A percentile compares a stretch with the other conserved stretches of the same genome.
Evolutionary conservation across 1,140 invertebrate genomes (phyloP).

Genomic region (Brachionus sp.): DNA sequence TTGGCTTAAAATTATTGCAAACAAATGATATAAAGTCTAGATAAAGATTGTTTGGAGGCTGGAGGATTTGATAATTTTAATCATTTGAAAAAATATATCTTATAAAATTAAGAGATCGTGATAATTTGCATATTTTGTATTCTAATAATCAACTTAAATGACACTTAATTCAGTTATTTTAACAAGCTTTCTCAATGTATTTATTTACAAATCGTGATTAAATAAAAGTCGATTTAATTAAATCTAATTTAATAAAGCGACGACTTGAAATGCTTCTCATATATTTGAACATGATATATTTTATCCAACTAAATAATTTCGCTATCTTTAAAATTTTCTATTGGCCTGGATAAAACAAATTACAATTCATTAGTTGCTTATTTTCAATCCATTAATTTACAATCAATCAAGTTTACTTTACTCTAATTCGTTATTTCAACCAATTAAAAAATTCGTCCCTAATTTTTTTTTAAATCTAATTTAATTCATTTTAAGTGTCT

Average conservation of each 20-base stretch:
- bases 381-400: not conserved
- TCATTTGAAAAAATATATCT: not conserved
- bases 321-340: not conserved
- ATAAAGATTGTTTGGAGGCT: too few species aligned
- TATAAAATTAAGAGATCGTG: not conserved
- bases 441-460: not conserved
- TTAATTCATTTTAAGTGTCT: not conserved
- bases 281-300: not conserved
- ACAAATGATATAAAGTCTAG: too few species aligned
- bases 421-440: not conserved
- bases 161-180: not conserved
- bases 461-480: slow-evolving; percentile 28
- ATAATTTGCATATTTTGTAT: slow-evolving; percentile 11
- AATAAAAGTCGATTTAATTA: slow-evolving; percentile 11
- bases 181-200: slow-evolving; percentile 2
- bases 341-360: not conserved
- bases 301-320: not conserved
- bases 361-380: not conserved
- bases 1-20: too few species aligned
- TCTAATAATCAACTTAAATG: not conserved
- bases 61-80: not conserved
- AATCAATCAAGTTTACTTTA: not conserved
- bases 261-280: not conserved
- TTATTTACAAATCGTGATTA: slow-evolving; percentile 10
- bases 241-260: not conserved